Evolutionary conservation across 2,888 invertebrate species (phyloP).

Genomic region (Scaptodrosophila latifasciaeformis): DNA sequence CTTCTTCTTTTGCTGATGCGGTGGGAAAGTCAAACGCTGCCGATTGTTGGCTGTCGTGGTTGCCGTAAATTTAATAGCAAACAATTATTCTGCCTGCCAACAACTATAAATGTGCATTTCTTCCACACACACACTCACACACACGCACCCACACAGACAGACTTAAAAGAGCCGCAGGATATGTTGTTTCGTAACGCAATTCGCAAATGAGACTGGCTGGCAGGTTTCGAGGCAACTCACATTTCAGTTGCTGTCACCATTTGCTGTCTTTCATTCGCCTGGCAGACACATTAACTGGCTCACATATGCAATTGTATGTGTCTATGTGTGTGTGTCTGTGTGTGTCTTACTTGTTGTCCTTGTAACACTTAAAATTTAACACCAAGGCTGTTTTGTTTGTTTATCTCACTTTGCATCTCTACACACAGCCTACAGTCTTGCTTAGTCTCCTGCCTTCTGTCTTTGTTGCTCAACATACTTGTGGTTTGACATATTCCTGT

Average conservation of each 20-base stretch:
- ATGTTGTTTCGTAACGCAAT: constrained; percentile 6
- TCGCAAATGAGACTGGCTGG: background rate
- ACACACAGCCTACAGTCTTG: constrained; percentile 13
- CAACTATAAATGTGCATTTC: constrained; percentile 13
- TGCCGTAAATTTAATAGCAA: constrained; percentile 63
- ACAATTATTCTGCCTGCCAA: constrained; percentile 48
- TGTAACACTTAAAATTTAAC: constrained; percentile 68
- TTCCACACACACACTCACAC: constrained; percentile 8
- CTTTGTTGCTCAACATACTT: no score
- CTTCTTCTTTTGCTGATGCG: no score
- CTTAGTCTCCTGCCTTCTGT: constrained; percentile 7
- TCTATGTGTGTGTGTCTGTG: constrained; percentile 5
- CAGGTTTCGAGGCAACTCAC: no score
- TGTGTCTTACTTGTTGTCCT: constrained; percentile 49
- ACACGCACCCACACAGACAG: constrained; percentile 3
- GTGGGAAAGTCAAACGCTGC: constrained; percentile 37
- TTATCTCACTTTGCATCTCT: constrained; percentile 54
- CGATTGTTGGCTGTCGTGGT: constrained; percentile 43
- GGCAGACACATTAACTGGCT: constrained; percentile 6
- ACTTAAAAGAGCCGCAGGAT: constrained; percentile 41
- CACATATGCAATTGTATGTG: constrained; percentile 8
- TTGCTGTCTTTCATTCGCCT: constrained; percentile 2
- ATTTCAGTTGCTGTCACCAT: constrained; percentile 29
- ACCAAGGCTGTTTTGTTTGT: constrained; percentile 61
- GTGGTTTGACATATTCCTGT: no score